phyloP scores from a whole-genome alignment of 2,888 invertebrate species.

The Mesorhabditis sp. region DNA sequence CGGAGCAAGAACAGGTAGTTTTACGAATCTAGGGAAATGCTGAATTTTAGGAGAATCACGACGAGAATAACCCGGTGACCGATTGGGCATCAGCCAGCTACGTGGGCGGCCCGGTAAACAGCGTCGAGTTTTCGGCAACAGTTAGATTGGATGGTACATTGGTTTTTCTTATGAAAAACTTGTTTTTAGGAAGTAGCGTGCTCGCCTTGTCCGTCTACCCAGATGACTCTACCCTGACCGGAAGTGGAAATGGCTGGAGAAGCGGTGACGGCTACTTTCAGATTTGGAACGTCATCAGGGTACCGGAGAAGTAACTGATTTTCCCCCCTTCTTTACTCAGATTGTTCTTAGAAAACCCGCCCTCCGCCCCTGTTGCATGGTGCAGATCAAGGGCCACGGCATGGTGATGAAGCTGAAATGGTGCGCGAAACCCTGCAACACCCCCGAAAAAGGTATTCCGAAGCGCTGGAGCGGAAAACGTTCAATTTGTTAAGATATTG shows the following conservation, averaged over 20 bases:
- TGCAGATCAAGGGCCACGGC: not conserved
- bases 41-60: too few relatives aligned
- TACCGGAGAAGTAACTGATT: not conserved
- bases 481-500: not conserved
- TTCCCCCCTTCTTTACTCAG: not conserved
- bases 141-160: not conserved
- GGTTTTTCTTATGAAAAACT: not conserved
- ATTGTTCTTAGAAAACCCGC: not conserved
- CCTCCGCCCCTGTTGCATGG: not conserved
- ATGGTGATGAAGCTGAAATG: not conserved
- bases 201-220: not conserved
- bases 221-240: not conserved
- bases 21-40: too few relatives aligned
- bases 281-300: not conserved
- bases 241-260: not conserved
- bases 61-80: not conserved
- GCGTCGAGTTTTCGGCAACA: not conserved
- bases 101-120: not conserved
- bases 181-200: not conserved
- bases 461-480: too few relatives aligned
- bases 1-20: not conserved
- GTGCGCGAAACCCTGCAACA: not conserved
- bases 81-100: conserved; percentile 4
- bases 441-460: not conserved
- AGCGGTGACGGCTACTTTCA: not conserved